phyloP scores from a whole-genome alignment of 2,888 invertebrate genomes.

The Tenthredo distinguenda region DNA sequence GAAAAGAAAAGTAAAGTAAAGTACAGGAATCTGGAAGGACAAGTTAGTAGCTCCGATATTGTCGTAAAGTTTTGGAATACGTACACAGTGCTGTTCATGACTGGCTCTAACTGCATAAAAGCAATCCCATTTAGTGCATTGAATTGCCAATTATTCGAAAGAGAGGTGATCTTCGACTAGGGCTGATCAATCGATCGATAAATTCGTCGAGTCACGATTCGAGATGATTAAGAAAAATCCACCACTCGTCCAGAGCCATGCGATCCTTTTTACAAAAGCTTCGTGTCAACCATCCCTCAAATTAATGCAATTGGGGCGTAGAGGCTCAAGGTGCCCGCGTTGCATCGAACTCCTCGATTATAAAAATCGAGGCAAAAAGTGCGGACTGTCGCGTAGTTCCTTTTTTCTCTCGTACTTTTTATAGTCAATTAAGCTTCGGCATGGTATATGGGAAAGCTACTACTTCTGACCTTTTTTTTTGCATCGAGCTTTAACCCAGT shows the following conservation, averaged over 20 bases:
- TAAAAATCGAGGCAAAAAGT: background rate
- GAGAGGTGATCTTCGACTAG: background rate
- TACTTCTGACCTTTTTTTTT: background rate
- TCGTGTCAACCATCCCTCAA: too few relatives aligned
- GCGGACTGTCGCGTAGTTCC: background rate
- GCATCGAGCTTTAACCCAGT: background rate
- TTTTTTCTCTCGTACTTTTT: background rate
- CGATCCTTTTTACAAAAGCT: too few relatives aligned
- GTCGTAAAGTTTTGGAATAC: background rate
- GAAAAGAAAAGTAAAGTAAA: background rate
- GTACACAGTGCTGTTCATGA: background rate
- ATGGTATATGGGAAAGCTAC: background rate
- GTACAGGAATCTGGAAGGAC: background rate
- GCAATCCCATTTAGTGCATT: background rate
- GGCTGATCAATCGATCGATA: background rate
- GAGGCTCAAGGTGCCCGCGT: background rate
- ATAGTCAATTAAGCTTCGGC: background rate
- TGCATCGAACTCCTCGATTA: background rate
- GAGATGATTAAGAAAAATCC: background rate
- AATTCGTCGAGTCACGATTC: background rate
- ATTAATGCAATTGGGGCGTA: background rate
- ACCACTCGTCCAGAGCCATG: too few relatives aligned
- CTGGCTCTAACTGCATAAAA: background rate
- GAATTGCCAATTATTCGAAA: background rate
- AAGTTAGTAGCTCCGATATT: background rate